A percentile compares a stretch with the other conserved stretches of the same genome.
phyloP scores from a whole-genome alignment of 2,888 invertebrate genomes.

The Lamproptera curius region DNA sequence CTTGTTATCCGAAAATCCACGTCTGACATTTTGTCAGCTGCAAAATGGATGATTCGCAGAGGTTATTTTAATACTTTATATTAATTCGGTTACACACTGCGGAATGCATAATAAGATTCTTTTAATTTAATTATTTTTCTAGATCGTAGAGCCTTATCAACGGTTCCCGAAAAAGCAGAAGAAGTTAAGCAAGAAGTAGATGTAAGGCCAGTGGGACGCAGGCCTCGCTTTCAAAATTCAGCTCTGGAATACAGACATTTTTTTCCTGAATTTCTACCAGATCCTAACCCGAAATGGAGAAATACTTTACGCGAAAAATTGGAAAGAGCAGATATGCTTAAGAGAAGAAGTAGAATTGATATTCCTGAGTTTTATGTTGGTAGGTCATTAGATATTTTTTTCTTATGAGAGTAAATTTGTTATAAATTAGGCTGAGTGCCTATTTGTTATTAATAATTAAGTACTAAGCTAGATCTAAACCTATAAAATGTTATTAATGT shows the following conservation, averaged over 20 bases:
- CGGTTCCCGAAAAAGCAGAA: slow-evolving; percentile 46
- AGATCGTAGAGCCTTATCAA: slow-evolving; percentile 54
- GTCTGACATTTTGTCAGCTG: slow-evolving; percentile 39
- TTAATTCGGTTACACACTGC: no score
- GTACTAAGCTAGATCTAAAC: no score
- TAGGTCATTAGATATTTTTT: slow-evolving; percentile 56
- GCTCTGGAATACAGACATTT: slow-evolving; percentile 81
- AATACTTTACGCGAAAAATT: slow-evolving; percentile 91
- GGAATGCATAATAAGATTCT: no score
- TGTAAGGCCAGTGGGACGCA: slow-evolving; percentile 32
- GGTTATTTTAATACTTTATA: slow-evolving; percentile 42
- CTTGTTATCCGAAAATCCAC: slow-evolving; percentile 46
- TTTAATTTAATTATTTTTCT: slow-evolving; percentile 10
- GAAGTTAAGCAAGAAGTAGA: slow-evolving; percentile 27
- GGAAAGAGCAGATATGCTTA: slow-evolving; percentile 95
- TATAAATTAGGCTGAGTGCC: no score
- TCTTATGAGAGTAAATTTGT: no score
- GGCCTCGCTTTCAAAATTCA: slow-evolving; percentile 41
- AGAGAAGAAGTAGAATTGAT: slow-evolving; percentile 86
- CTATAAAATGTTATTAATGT: no score
- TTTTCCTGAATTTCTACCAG: slow-evolving; percentile 96
- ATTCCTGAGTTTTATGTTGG: slow-evolving; percentile 99
- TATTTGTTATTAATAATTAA: no score
- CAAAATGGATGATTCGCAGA: slow-evolving; percentile 61
- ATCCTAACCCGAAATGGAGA: slow-evolving; percentile 86